Conservation (phyloP, 2,797 vertebrate genomes). For the Myoxocephalus aenaeus region DNA sequence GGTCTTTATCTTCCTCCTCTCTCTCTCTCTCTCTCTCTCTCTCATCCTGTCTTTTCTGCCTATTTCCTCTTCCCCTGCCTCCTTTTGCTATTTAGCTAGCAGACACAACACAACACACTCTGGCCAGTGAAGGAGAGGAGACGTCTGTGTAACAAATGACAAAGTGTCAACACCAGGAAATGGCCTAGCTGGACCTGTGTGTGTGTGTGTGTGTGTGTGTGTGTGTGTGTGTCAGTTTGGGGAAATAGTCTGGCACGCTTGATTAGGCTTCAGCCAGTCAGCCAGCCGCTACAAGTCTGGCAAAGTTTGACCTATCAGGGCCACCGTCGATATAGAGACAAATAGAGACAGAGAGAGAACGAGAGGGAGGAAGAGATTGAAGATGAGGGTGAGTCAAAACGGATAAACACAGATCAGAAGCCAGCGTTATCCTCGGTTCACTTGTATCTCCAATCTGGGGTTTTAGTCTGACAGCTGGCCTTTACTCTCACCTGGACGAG, state of each 20-base stretch:
- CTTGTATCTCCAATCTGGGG: conserved; percentile 48
- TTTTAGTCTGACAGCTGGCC: conserved; percentile 56
- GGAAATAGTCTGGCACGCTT: conserved; percentile 77
- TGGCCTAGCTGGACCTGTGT: conserved; percentile 50
- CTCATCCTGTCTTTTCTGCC: neutral
- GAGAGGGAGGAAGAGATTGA: conserved; percentile 13
- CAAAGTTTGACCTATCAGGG: conserved; percentile 79
- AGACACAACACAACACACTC: conserved; percentile 53
- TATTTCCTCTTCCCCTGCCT: conserved; percentile 17
- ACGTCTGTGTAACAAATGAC: conserved; percentile 74
- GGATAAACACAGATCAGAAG: conserved; percentile 40
- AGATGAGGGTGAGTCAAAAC: conserved; percentile 49
- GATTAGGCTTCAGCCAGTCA: conserved; percentile 75
- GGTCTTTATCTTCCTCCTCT: neutral
- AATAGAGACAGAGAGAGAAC: conserved; percentile 13
- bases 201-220: conserved; percentile 31
- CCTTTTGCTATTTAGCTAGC: conserved; percentile 46
- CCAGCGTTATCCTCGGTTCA: conserved; percentile 37
- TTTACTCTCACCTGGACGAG: conserved; percentile 62
- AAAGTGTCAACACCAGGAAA: conserved; percentile 74
- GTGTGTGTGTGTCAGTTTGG: conserved; percentile 57
- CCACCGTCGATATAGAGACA: conserved; percentile 52
- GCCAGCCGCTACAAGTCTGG: conserved; percentile 66
- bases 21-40: neutral
- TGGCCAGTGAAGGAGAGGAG: conserved; percentile 61